phyloP scores from a whole-genome alignment of 64 coral and sea anemone genomes.

The Porites australiensis region DNA sequence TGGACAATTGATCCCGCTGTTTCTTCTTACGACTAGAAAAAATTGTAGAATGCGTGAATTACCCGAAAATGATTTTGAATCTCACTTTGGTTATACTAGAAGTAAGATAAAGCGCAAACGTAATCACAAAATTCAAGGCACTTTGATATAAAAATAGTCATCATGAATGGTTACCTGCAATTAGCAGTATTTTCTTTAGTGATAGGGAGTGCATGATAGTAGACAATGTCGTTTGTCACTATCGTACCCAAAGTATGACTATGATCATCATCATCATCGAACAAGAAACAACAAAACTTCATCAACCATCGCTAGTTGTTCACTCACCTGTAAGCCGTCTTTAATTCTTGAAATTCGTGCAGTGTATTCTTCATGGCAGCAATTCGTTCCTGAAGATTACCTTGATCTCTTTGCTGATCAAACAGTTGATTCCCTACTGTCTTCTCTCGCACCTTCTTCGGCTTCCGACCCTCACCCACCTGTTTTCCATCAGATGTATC shows the following conservation, averaged over 20 bases:
- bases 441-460: neutral
- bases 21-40: slow-evolving; percentile 35
- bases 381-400: slow-evolving; percentile 47
- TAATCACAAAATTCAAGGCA: too few species aligned
- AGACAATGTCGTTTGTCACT: too few species aligned
- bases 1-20: slow-evolving; percentile 43
- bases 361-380: slow-evolving; percentile 35
- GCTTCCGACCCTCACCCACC: neutral
- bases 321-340: slow-evolving; percentile 58
- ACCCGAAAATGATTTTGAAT: neutral
- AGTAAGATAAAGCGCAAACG: neutral
- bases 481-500: neutral
- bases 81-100: neutral
- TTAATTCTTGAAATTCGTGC: slow-evolving; percentile 61
- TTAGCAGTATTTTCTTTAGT: too few species aligned
- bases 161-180: too few species aligned
- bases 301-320: neutral
- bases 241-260: too few species aligned
- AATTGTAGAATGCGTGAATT: neutral
- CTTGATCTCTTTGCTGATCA: neutral
- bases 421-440: neutral
- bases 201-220: too few species aligned
- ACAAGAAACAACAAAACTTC: too few species aligned
- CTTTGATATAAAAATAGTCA: too few species aligned
- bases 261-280: too few species aligned